Conservation (phyloP, 2,797 vertebrate genomes). For the Chaetophractus vellerosus region DNA sequence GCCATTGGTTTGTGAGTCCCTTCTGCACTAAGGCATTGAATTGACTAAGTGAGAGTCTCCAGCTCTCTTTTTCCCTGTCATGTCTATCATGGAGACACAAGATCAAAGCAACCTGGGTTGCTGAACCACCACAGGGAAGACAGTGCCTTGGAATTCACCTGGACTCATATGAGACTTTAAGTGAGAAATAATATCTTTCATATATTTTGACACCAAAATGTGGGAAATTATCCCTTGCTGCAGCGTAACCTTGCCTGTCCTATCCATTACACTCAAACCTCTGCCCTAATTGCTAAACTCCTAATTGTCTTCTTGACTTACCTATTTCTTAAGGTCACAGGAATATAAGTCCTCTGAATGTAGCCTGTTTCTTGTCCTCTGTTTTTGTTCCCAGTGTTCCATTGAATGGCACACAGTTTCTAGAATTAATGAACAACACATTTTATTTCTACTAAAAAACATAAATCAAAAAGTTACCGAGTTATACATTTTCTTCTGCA, state of each 20-base stretch:
- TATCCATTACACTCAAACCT: background rate
- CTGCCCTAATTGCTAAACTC: background rate
- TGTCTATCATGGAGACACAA: background rate
- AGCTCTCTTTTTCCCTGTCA: background rate
- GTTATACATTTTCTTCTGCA: background rate
- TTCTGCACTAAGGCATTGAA: background rate
- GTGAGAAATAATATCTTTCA: background rate
- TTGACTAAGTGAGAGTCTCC: background rate
- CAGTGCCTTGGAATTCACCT: background rate
- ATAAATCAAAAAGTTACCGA: background rate
- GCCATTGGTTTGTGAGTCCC: background rate
- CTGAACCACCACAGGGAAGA: background rate
- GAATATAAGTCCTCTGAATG: background rate
- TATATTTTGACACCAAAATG: background rate
- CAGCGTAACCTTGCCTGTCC: background rate
- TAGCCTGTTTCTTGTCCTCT: background rate
- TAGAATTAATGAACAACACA: background rate
- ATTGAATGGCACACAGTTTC: background rate
- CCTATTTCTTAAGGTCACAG: background rate
- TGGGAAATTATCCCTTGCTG: background rate
- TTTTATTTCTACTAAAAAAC: conserved; percentile 54
- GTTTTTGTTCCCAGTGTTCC: background rate
- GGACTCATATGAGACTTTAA: background rate
- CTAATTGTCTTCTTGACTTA: background rate
- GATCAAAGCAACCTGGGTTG: background rate